Conservation (phyloP, 2,888 invertebrate species). For the Caenorhabditis sulstoni region DNA sequence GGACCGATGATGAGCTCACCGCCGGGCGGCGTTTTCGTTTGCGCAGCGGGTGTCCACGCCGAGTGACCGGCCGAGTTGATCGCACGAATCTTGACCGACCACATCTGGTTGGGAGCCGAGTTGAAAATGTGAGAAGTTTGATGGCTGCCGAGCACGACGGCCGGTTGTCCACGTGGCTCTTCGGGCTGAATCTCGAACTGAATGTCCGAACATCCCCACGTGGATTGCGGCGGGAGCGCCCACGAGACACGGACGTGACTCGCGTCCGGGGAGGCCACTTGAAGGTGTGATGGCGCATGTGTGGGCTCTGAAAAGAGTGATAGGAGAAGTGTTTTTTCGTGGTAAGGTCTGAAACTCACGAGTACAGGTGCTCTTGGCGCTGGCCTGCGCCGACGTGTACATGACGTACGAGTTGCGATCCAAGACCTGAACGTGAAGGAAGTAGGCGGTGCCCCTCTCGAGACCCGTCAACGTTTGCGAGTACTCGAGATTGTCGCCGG, state of each 20-base stretch:
- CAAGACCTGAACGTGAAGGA: constrained; percentile 72
- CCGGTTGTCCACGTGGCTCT: constrained; percentile 74
- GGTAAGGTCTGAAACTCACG: no score
- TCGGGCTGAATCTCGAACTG: constrained; percentile 75
- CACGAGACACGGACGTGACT: constrained; percentile 74
- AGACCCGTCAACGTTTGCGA: constrained; percentile 75
- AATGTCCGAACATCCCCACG: constrained; percentile 76
- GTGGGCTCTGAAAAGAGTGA: constrained; percentile 74
- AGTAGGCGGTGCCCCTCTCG: constrained; percentile 73
- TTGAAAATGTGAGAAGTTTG: constrained; percentile 78
- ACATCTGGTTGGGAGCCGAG: constrained; percentile 76
- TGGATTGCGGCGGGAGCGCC: constrained; percentile 69
- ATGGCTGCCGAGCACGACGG: constrained; percentile 73
- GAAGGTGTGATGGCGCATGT: constrained; percentile 78
- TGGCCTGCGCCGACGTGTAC: constrained; percentile 77
- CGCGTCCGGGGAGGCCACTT: constrained; percentile 74
- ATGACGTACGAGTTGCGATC: constrained; percentile 80
- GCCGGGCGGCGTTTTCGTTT: constrained; percentile 71
- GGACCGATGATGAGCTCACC: constrained; percentile 80
- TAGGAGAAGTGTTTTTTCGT: neutral
- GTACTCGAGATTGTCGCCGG: constrained; percentile 79
- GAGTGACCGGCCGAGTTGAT: constrained; percentile 78
- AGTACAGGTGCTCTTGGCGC: constrained; percentile 72
- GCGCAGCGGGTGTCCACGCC: constrained; percentile 76
- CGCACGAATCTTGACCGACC: constrained; percentile 76